phyloP scores from a whole-genome alignment of 2,113 vertebrate genomes.

The Rhynchopsitta pachyrhyncha region DNA sequence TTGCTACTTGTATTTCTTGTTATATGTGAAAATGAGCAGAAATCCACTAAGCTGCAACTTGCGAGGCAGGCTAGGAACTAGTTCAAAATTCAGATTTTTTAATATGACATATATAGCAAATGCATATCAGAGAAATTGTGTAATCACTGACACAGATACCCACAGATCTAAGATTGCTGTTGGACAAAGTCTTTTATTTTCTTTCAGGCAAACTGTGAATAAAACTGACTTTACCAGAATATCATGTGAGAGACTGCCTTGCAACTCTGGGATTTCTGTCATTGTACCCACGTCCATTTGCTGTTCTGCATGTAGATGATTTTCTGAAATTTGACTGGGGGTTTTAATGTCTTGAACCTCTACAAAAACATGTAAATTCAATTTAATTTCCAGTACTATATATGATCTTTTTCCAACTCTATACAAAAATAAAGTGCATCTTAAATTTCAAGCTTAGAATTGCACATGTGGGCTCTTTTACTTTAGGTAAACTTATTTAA shows the following conservation, averaged over 20 bases:
- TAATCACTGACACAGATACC: background rate
- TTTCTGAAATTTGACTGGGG: background rate
- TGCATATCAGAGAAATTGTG: background rate
- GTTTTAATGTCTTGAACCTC: background rate
- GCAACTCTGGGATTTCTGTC: background rate
- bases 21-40: background rate
- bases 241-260: background rate
- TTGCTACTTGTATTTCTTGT: background rate
- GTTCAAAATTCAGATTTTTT: background rate
- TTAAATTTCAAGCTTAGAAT: background rate
- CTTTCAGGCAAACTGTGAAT: slow-evolving; percentile 12
- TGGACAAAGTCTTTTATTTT: background rate
- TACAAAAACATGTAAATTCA: background rate
- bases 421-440: background rate
- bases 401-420: background rate
- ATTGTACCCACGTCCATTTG: background rate
- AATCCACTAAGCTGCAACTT: background rate
- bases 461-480: background rate
- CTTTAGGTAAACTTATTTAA: background rate
- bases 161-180: slow-evolving; percentile 10
- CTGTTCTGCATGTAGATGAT: background rate
- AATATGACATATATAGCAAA: background rate
- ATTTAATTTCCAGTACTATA: background rate
- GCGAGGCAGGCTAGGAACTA: background rate
- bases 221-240: background rate